Conservation (phyloP, 2,888 invertebrate species). For the Drosophila paranaensis region DNA sequence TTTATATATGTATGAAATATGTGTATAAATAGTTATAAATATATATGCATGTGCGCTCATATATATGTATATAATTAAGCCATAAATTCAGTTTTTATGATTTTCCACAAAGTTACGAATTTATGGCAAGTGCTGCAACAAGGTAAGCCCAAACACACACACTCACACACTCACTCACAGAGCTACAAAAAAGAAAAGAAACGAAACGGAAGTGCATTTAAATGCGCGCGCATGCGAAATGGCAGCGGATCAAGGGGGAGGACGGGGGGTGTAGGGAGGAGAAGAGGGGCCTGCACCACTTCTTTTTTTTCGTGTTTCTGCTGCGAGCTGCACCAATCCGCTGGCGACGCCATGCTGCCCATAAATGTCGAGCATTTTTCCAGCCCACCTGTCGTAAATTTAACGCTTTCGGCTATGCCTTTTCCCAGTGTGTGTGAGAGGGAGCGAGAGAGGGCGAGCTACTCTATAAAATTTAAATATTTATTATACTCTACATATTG, state of each 20-base stretch:
- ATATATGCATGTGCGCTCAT: conserved; percentile 13
- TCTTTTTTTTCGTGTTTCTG: conserved; percentile 1
- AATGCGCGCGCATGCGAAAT: conserved; percentile 81
- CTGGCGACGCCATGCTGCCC: conserved; percentile 61
- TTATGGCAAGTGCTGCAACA: conserved; percentile 68
- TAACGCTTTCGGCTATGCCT: conserved; percentile 70
- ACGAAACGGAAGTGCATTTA: conserved; percentile 77
- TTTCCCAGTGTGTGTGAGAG: not conserved
- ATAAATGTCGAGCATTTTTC: conserved; percentile 61
- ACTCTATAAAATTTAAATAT: conserved; percentile 70
- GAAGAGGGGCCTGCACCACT: not conserved
- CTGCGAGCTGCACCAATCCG: conserved; percentile 31
- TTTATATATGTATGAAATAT: not conserved
- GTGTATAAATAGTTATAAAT: conserved; percentile 10
- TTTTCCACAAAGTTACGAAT: conserved; percentile 82
- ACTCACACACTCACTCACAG: conserved; percentile 23
- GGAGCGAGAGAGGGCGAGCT: not conserved
- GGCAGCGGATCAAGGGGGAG: conserved; percentile 21
- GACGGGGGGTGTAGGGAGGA: not conserved
- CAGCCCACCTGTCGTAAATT: conserved; percentile 68
- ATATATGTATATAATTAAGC: conserved; percentile 78
- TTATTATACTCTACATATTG: conserved; percentile 63
- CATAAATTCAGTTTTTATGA: conserved; percentile 81
- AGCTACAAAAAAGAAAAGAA: conserved; percentile 33
- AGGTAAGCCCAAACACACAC: conserved; percentile 37